Evolutionary conservation across 2,113 vertebrate species (phyloP).

Genomic region (Tiliqua scincoides): DNA sequence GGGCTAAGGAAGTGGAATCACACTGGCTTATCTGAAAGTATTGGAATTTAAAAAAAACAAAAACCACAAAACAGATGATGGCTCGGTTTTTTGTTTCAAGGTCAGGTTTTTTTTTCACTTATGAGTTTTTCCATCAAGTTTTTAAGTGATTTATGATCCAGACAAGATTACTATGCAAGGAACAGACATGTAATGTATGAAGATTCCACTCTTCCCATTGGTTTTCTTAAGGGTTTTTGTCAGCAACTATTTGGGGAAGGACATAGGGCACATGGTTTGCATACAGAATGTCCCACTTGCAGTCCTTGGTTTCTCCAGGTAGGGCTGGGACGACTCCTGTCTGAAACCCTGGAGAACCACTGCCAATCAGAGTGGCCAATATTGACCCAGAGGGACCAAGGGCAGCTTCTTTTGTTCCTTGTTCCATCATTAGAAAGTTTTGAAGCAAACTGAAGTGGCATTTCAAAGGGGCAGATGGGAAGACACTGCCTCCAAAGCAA

Average conservation of each 20-base stretch:
- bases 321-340: too few species aligned
- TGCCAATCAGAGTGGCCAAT: too few species aligned
- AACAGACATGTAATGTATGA: not conserved
- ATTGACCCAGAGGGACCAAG: too few species aligned
- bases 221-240: not conserved
- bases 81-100: conserved; percentile 19
- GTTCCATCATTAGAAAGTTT: not conserved
- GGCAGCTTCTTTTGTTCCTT: too few species aligned
- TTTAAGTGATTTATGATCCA: conserved; percentile 30
- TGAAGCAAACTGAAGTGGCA: not conserved
- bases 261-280: too few species aligned
- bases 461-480: not conserved
- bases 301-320: too few species aligned
- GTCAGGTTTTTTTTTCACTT: conserved; percentile 4
- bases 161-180: not conserved
- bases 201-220: not conserved
- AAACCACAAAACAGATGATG: not conserved
- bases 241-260: not conserved
- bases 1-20: not conserved
- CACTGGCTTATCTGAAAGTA: not conserved
- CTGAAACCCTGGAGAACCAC: too few species aligned
- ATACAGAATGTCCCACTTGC: too few species aligned
- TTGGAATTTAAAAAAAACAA: not conserved
- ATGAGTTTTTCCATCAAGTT: conserved; percentile 17
- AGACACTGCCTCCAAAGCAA: not conserved